Conservation (phyloP, 1,140 invertebrate genomes). For the Cherax quadricarinatus region DNA sequence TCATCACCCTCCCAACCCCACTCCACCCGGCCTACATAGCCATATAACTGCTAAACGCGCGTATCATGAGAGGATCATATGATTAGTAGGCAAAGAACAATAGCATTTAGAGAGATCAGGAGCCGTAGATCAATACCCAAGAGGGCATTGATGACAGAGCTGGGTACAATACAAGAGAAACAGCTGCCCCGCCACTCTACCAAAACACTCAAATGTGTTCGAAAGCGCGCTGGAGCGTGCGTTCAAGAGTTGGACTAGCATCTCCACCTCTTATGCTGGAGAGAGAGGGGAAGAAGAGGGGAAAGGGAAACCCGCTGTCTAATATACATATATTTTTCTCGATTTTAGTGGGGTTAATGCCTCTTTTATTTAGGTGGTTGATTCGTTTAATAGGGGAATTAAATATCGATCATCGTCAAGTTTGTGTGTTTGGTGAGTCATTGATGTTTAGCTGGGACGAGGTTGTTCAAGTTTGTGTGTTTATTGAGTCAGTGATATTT, state of each 20-base stretch:
- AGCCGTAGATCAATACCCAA: not conserved
- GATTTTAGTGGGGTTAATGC: not conserved
- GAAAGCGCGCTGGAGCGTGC: not conserved
- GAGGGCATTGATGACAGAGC: not conserved
- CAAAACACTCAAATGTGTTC: not conserved
- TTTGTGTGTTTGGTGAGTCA: not conserved
- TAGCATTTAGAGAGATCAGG: not conserved
- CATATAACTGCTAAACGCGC: not conserved
- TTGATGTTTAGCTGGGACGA: too few relatives aligned
- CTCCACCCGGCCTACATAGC: too few relatives aligned
- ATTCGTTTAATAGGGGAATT: not conserved
- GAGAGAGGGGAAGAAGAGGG: not conserved
- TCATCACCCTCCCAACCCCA: not conserved
- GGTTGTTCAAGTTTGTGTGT: too few relatives aligned
- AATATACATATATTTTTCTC: too few relatives aligned
- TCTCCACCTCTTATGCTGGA: too few relatives aligned
- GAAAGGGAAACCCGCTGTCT: too few relatives aligned
- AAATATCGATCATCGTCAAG: not conserved
- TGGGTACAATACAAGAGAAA: not conserved
- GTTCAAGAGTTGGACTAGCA: not conserved
- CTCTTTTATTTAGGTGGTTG: not conserved
- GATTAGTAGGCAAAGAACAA: constrained; percentile 1
- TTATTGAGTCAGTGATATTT: too few relatives aligned
- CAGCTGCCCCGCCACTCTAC: not conserved
- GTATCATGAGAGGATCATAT: constrained; percentile 10